Base-by-base conservation (phyloP, 2,113 vertebrate genomes). In the Mesitornis unicolor region DNA sequence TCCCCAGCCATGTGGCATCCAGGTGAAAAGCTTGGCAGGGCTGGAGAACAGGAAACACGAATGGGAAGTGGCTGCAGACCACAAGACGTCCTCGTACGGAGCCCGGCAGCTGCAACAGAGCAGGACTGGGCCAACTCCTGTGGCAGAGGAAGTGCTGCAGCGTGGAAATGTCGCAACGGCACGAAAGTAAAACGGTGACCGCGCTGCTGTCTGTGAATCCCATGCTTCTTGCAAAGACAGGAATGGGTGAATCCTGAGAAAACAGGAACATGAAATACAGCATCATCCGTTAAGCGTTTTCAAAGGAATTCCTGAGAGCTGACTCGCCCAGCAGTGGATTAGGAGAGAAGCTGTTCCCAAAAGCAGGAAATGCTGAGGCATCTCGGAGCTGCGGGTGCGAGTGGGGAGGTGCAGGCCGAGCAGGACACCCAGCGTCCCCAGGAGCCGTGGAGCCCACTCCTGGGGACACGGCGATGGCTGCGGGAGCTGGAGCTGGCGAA, bases 111-210 rank as follows among this genome's bases (percentile, higher is more conserved):
- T 18, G 1, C 21, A 3, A 1, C 51, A 0, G 1, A 1, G 1
- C 4, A 15, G 36, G 6, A 1, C 56, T 74, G 9, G 8, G 60
- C 9, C 50, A 6, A 0, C 8, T 10, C 14, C 45, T 40, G 43
- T 12, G 31, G 68, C 0, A 7, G 36, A 28, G 60, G 45, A 29
- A 26, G 51, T 3, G 11, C 22, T 16, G 7, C 31, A 7, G 83
- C 4, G 61, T 2, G 26, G 4, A 43, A 16, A 3, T 2, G 5
- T 24, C 6, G 0, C 43, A 26, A 16, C 84, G 25, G 36, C 61
- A 1, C 10, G 1, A 2, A 0, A 5, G 13, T 0, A 2, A 43
- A 65, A 13, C 0, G 0, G 13, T 16, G 81, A 11, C 25, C 11
- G 69, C 48, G 54, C 64, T 36, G 40, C 1, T 1, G 22, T 16